Conservation (phyloP, 2,797 vertebrate genomes). For the Rhincodon typus region DNA sequence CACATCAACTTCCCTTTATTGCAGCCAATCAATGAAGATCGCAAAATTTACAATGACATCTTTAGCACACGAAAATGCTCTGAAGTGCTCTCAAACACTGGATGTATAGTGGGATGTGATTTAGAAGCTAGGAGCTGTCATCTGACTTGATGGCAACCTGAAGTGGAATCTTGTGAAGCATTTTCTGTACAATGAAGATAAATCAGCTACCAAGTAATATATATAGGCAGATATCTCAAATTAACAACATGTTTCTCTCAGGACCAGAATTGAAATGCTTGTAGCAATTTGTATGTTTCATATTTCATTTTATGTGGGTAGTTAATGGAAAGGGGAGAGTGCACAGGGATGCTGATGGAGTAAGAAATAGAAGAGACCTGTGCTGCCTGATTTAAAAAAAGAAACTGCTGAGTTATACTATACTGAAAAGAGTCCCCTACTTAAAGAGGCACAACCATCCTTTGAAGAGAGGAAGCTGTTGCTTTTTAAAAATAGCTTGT, state of each 20-base stretch:
- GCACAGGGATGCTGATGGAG: neutral
- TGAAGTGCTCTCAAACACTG: neutral
- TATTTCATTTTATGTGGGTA: neutral
- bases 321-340: neutral
- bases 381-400: neutral
- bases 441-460: too few species aligned
- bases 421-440: neutral
- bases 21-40: neutral
- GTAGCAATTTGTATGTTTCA: neutral
- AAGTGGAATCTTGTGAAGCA: neutral
- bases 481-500: too few species aligned
- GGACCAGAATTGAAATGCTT: neutral
- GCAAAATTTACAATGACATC: slow-evolving; percentile 23
- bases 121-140: neutral
- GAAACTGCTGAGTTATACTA: neutral
- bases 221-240: neutral
- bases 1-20: neutral
- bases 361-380: neutral
- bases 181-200: slow-evolving; percentile 3
- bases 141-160: neutral
- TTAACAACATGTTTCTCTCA: neutral
- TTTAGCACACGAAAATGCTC: neutral
- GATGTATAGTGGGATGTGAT: neutral
- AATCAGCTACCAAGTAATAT: neutral
- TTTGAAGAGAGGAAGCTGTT: too few species aligned